Evolutionary conservation across 2,113 vertebrate species (phyloP), one percentile per base, ranked within the genome.

Genomic region (Leucoraja erinaceus): DNA sequence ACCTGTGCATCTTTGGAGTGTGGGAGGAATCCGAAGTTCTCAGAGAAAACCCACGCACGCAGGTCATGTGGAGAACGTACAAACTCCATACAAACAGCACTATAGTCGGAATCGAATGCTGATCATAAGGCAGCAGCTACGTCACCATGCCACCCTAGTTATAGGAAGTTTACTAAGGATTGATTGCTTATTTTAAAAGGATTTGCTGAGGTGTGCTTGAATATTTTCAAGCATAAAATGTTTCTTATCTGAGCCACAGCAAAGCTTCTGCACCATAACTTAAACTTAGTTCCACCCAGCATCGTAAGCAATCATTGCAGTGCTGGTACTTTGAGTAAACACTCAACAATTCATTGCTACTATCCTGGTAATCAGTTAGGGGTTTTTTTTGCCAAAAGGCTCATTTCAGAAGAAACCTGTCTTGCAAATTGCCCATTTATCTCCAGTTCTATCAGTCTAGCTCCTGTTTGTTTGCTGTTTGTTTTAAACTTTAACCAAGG

Each of bases 401-500:
- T 28, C 47, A 70, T 47, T 91, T 28, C 90, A 91, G 33, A 33
- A 54, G 90, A 47, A 91, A 54, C 31, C 8, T 38, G 61, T 70
- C 16, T 72, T 47, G 31, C 20, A 54, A 25, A 54, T 33, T 74
- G 33, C 20, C 11, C 8, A 18, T 25, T 7, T 6, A 38, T 68
- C 4, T 10, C 10, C 25, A 25, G 66, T 54, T 10, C 14, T 28
- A 33, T 38, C 68, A 54, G 31, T 70, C 18, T 20, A 72, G 88
- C 38, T 33, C 66, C 9, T 91, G 68, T 70, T 72, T 54, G 90
- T 72, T 90, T 72, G 38, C 68, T 68, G 47, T 90, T 54, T 91
- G 22, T 72, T 72, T 31, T 5, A 88, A 88, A 88, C n/a, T 63
- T 88, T 88, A 63, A 63, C 59, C 83, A 66, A 88, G 83, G n/a